These are phyloP conservation scores for Phrynocephalus vlangalii DNA, from an alignment of 2,797 vertebrate genomes.

Conservation along the genomic window DNA sequence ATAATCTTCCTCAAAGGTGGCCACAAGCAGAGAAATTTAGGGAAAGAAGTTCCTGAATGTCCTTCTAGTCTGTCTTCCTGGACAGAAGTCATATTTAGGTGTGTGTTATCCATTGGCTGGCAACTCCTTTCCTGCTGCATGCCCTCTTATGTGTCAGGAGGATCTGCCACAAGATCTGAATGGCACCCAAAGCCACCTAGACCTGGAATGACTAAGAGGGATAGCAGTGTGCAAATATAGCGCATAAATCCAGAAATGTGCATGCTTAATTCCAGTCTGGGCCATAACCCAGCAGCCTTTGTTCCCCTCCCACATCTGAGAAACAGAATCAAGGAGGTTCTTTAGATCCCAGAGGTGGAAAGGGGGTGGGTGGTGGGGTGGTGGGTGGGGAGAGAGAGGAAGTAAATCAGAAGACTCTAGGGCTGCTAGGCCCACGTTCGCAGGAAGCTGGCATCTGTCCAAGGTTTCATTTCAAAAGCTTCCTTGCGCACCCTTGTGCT, in stretches of 20 bases:
- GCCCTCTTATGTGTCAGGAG: too few relatives aligned
- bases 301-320: slow-evolving; percentile 1
- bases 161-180: neutral
- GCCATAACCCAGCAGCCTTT: too few relatives aligned
- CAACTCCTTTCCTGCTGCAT: neutral
- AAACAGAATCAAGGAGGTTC: neutral
- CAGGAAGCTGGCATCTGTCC: slow-evolving; percentile 22
- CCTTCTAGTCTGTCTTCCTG: too few relatives aligned
- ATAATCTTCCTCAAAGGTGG: too few relatives aligned
- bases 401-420: slow-evolving; percentile 31
- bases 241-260: neutral
- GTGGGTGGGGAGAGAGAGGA: slow-evolving; percentile 5
- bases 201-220: neutral
- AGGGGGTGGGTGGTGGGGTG: neutral
- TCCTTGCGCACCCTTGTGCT: slow-evolving; percentile 11
- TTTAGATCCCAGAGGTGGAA: slow-evolving; percentile 18
- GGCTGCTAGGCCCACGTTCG: neutral
- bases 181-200: neutral
- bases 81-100: too few relatives aligned
- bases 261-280: neutral
- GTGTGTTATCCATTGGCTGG: neutral
- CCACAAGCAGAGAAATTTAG: too few relatives aligned
- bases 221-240: neutral
- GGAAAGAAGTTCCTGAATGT: too few relatives aligned
- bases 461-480: slow-evolving; percentile 35